These are phyloP conservation scores for Picus viridis DNA, from an alignment of 2,797 vertebrate genomes.

Conservation along the genomic window DNA sequence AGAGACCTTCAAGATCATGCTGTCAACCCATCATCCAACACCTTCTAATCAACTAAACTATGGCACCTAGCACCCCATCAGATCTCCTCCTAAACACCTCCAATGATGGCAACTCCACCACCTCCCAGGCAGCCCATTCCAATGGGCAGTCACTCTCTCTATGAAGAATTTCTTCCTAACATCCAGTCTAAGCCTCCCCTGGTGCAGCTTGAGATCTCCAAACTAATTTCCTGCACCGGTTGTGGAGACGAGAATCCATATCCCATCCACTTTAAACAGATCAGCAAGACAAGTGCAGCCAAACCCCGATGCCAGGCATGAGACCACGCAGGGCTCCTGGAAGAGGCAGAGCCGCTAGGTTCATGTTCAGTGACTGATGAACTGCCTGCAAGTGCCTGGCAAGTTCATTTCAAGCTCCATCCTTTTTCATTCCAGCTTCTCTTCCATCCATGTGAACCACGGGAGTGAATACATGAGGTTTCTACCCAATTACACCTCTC, in stretches of 20 bases:
- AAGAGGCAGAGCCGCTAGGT: not conserved
- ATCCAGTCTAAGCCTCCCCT: too few species aligned
- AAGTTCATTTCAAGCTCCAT: not conserved
- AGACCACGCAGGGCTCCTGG: not conserved
- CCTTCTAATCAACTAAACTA: too few species aligned
- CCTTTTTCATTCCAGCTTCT: constrained; percentile 14
- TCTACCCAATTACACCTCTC: constrained; percentile 34
- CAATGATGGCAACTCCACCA: too few species aligned
- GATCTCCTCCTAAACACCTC: too few species aligned
- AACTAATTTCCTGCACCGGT: not conserved
- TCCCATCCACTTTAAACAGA: not conserved
- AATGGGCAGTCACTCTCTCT: too few species aligned
- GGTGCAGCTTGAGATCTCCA: not conserved
- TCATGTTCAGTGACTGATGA: not conserved
- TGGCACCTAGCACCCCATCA: too few species aligned
- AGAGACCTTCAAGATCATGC: too few species aligned
- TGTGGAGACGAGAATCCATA: not conserved
- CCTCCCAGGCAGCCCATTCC: too few species aligned
- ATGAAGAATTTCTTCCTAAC: too few species aligned
- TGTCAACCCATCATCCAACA: too few species aligned
- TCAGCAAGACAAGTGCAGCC: not conserved
- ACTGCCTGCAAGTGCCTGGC: not conserved
- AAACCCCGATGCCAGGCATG: not conserved
- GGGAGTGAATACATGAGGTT: not conserved
- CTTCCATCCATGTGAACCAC: not conserved